Conservation (phyloP, 2,888 invertebrate genomes). For the Mesorhabditis sp. region DNA sequence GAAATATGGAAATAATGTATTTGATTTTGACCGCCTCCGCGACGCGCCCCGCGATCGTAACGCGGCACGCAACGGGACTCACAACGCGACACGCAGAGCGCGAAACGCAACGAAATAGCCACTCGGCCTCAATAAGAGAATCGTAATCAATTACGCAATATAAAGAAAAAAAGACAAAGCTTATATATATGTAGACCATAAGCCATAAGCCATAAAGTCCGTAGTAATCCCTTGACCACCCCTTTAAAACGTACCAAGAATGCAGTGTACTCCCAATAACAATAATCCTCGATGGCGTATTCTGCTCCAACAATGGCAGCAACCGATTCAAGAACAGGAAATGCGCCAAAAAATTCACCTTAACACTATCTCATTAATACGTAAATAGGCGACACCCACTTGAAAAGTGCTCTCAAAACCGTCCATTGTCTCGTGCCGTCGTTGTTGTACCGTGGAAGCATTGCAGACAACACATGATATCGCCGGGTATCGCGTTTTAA, state of each 20-base stretch:
- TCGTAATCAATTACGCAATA: too few species aligned
- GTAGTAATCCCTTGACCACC: too few species aligned
- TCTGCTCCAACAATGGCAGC: slow-evolving; percentile 36
- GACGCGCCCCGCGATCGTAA: too few species aligned
- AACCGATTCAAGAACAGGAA: slow-evolving; percentile 47
- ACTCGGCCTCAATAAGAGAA: too few species aligned
- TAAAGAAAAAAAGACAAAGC: too few species aligned
- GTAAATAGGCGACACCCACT: slow-evolving; percentile 19
- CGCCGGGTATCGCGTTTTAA: slow-evolving; percentile 44
- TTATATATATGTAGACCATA: too few species aligned
- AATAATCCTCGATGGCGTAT: slow-evolving; percentile 45
- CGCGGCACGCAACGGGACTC: too few species aligned
- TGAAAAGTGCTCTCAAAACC: slow-evolving; percentile 53
- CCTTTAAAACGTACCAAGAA: slow-evolving; percentile 42
- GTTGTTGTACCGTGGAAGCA: slow-evolving; percentile 46
- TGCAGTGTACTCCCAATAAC: slow-evolving; percentile 56
- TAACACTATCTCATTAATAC: slow-evolving; percentile 10
- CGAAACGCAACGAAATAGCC: too few species aligned
- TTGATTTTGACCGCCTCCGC: too few species aligned
- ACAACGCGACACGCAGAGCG: too few species aligned
- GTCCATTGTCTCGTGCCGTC: slow-evolving; percentile 44
- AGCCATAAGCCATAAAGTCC: too few species aligned
- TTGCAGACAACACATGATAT: slow-evolving; percentile 52
- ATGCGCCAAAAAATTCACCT: slow-evolving; percentile 57
- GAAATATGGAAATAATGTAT: too few species aligned